Percentiles rank a stretch among this genome's conserved stretches.
Conservation (phyloP, 35 echinoderm and acorn worm species). For the Patiria miniata region DNA sequence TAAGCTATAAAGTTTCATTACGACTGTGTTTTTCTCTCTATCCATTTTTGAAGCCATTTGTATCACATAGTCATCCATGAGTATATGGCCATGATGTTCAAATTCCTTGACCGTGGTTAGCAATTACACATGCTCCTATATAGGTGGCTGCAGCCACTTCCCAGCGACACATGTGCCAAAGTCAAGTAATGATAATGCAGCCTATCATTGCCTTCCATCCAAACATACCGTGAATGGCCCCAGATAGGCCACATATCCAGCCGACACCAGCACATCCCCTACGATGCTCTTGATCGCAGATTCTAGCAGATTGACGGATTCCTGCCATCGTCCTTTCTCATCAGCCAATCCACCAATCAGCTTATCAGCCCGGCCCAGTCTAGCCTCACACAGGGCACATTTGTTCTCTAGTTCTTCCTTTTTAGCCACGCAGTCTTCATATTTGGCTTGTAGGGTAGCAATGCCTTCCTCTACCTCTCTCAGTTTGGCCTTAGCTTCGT, state of each 20-base stretch:
- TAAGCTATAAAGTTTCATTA: neutral
- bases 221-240: conserved; percentile 93
- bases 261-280: conserved; percentile 89
- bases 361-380: conserved; percentile 96
- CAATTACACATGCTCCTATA: too few relatives aligned
- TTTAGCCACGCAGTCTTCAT: conserved; percentile 93
- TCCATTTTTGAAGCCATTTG: neutral
- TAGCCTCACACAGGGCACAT: conserved; percentile 83
- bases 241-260: conserved; percentile 94
- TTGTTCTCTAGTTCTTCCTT: conserved; percentile 98
- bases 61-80: too few relatives aligned
- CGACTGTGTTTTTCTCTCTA: neutral
- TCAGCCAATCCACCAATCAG: conserved; percentile 96
- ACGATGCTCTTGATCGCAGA: conserved; percentile 86
- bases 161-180: too few relatives aligned
- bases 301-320: conserved; percentile 88
- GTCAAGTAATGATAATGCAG: too few relatives aligned
- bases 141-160: too few relatives aligned
- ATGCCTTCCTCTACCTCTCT: conserved; percentile 96
- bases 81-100: too few relatives aligned
- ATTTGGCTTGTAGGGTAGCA: conserved; percentile 95
- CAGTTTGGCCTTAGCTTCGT: conserved; percentile 76
- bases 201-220: neutral
- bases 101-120: too few relatives aligned
- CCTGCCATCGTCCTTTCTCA: conserved; percentile 95